Conservation (phyloP, 2,113 vertebrate species). For the Clarias gariepinus region DNA sequence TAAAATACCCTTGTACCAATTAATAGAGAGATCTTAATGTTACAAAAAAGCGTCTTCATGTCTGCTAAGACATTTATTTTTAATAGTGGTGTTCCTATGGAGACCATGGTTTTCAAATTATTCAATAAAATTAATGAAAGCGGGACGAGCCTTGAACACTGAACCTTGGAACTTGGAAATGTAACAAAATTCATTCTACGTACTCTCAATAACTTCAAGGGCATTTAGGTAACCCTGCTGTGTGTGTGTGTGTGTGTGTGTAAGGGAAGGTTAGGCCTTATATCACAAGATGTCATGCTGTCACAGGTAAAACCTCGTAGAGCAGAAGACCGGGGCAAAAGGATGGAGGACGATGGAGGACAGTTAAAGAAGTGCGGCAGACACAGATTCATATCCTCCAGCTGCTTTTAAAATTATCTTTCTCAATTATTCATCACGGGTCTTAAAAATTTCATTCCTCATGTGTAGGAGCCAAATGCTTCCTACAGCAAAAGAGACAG, state of each 20-base stretch:
- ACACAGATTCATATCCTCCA: slow-evolving; percentile 67
- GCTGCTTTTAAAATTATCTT: slow-evolving; percentile 68
- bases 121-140: neutral
- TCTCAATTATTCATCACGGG: slow-evolving; percentile 72
- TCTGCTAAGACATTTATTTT: neutral
- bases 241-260: neutral
- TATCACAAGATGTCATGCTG: neutral
- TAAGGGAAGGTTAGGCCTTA: neutral
- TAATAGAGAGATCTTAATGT: neutral
- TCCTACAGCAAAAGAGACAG: slow-evolving; percentile 26
- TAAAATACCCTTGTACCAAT: neutral
- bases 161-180: neutral
- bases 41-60: no score
- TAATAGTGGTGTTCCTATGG: neutral
- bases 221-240: neutral
- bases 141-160: neutral
- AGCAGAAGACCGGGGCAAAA: neutral
- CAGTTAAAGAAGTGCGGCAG: slow-evolving; percentile 14
- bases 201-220: neutral
- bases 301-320: neutral
- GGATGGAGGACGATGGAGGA: slow-evolving; percentile 20
- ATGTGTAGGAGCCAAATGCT: slow-evolving; percentile 40
- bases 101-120: neutral
- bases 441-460: slow-evolving; percentile 70
- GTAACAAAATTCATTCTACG: neutral